Conservation (phyloP, 2,113 vertebrate genomes). For the Otus sunia region DNA sequence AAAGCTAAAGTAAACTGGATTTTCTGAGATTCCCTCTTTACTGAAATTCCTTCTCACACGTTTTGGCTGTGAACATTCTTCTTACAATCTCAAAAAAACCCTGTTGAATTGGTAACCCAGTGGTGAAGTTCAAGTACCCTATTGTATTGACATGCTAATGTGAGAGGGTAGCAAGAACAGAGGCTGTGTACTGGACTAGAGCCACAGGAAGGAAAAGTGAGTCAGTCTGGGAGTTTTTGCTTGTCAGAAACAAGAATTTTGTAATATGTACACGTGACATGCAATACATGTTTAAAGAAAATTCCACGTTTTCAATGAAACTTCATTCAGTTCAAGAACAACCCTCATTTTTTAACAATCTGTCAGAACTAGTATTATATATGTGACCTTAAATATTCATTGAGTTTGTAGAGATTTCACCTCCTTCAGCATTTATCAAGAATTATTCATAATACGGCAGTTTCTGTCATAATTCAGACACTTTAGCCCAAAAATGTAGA, state of each 20-base stretch:
- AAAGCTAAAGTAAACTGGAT: neutral
- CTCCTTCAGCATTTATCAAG: neutral
- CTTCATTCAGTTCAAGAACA: neutral
- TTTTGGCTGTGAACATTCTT: neutral
- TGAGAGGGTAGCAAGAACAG: neutral
- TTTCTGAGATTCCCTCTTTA: neutral
- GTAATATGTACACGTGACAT: neutral
- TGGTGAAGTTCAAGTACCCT: neutral
- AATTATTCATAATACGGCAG: neutral
- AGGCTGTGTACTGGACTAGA: neutral
- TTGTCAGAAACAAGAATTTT: neutral
- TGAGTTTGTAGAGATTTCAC: neutral
- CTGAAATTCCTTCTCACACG: neutral
- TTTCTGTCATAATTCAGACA: conserved; percentile 26
- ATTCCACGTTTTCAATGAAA: neutral
- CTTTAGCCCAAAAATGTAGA: neutral
- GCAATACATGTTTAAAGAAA: neutral
- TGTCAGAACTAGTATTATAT: neutral
- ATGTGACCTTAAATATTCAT: conserved; percentile 29
- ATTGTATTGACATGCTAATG: no score
- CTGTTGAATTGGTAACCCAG: neutral
- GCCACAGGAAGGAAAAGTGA: neutral
- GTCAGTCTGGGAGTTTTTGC: neutral
- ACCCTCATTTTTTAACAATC: neutral
- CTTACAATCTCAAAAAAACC: neutral